Evolutionary conservation across 2,113 vertebrate species (phyloP), one percentile per base, ranked within the genome.

Genomic region (Phalacrocorax brasilianus): DNA sequence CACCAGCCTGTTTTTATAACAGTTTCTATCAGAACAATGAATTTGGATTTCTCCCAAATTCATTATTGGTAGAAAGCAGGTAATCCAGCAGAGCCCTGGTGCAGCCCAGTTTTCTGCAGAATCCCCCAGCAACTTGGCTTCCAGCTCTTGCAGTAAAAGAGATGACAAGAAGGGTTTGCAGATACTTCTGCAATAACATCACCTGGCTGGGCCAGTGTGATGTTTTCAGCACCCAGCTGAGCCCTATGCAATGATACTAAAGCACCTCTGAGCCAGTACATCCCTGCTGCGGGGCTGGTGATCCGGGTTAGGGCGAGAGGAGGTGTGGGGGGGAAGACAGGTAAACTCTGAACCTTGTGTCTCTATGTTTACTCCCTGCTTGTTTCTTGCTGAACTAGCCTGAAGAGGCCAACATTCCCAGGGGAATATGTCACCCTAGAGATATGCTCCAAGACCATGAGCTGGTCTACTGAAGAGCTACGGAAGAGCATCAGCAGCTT

Each of bases 391-490:
- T 56, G 70, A 87, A 58, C 6, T 58, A 27, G 35, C 30, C 32
- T 40, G 5, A 63, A 42, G 40, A 75, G 19, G 17, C 38, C 63
- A 74, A 3, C 45, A 21, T 45, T 74, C 40, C 59, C 33, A 38
- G 26, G 35, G 22, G n/a, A 56, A 53, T 28, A 1, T 9, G 42
- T 44, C 15, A 45, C 28, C 24, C n/a, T 28, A 20, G 62, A 92
- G 44, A 85, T 3, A 13, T 0, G 1, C 23, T 49, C 33, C 0
- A 0, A 81, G 68, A 24, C n/a, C 68, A 42, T 0, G 0, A 62
- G 27, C 50, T 35, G 58, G 23, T 75, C 23, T 67, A 3, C 13
- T 40, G 58, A 80, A 4, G 2, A 62, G 62, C 28, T 76, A 12
- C 74, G 62, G 55, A 76, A 61, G 8, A 77, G 32, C 76, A 52